Conservation (phyloP, 2,113 vertebrate species). For the Hippocampus comes region DNA sequence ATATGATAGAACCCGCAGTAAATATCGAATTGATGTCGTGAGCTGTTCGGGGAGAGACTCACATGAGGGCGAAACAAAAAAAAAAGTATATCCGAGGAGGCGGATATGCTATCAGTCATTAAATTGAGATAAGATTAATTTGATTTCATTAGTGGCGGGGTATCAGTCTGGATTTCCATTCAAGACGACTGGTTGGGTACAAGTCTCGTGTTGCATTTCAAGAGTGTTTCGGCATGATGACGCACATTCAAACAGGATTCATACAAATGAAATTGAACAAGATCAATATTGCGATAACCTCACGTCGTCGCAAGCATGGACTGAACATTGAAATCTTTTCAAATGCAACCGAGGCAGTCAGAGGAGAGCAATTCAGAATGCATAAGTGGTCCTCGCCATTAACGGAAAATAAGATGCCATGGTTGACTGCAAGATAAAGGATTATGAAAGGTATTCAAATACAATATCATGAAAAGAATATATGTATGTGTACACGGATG, state of each 20-base stretch:
- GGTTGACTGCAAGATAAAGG: constrained; percentile 40
- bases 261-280: constrained; percentile 59
- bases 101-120: constrained; percentile 43
- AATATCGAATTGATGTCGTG: constrained; percentile 32
- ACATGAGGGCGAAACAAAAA: background rate
- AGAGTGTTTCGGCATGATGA: constrained; percentile 31
- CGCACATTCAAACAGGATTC: constrained; percentile 31
- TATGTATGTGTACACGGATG: background rate
- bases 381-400: constrained; percentile 37
- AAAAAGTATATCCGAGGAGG: constrained; percentile 2
- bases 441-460: constrained; percentile 26
- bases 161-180: constrained; percentile 56
- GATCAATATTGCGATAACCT: constrained; percentile 55
- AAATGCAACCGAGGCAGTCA: constrained; percentile 20
- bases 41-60: constrained; percentile 13
- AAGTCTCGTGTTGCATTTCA: constrained; percentile 28
- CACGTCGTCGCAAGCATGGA: constrained; percentile 14
- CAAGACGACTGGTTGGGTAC: constrained; percentile 39
- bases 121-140: constrained; percentile 45
- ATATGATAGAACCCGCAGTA: constrained; percentile 23
- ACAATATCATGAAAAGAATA: constrained; percentile 16
- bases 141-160: constrained; percentile 47
- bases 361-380: constrained; percentile 27
- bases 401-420: constrained; percentile 35
- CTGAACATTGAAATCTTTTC: constrained; percentile 29